These are phyloP conservation scores for Nothura maculosa DNA, from an alignment of 2,797 vertebrate species.

Conservation along the genomic window DNA sequence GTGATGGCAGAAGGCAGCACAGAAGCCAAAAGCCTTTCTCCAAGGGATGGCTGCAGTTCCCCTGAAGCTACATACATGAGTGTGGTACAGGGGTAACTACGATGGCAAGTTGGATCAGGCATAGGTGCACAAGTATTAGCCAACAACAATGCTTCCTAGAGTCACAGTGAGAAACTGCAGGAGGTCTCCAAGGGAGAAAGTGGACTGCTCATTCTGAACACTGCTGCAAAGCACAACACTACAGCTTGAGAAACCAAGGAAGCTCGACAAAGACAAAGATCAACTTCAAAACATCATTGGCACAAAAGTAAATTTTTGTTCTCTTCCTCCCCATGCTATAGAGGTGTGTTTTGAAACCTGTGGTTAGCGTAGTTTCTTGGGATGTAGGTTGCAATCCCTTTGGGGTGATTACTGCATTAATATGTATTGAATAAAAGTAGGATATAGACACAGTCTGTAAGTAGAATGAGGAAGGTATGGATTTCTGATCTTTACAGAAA, in stretches of 20 bases:
- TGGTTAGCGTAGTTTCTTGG: not conserved
- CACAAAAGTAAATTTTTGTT: not conserved
- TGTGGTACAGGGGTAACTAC: too few species aligned
- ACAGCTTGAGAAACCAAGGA: not conserved
- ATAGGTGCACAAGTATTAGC: not conserved
- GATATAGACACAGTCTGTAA: not conserved
- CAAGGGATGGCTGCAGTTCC: not conserved
- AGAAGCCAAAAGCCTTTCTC: not conserved
- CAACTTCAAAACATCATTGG: not conserved
- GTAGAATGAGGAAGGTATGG: not conserved
- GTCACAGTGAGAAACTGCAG: accelerated
- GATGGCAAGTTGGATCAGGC: too few species aligned
- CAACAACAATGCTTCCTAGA: not conserved
- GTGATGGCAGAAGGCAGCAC: not conserved
- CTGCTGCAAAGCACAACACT: not conserved
- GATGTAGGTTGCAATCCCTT: not conserved
- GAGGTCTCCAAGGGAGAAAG: not conserved
- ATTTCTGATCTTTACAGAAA: not conserved
- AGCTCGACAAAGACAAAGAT: too few species aligned
- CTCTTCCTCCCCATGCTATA: not conserved
- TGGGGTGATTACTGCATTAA: too few species aligned
- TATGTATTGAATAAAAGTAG: not conserved
- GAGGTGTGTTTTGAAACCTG: not conserved
- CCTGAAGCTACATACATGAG: accelerated
- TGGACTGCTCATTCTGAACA: accelerated